Percentiles rank a stretch among this genome's conserved stretches.
Conservation (phyloP, 2,888 invertebrate genomes). For the Anthoptus insignis region DNA sequence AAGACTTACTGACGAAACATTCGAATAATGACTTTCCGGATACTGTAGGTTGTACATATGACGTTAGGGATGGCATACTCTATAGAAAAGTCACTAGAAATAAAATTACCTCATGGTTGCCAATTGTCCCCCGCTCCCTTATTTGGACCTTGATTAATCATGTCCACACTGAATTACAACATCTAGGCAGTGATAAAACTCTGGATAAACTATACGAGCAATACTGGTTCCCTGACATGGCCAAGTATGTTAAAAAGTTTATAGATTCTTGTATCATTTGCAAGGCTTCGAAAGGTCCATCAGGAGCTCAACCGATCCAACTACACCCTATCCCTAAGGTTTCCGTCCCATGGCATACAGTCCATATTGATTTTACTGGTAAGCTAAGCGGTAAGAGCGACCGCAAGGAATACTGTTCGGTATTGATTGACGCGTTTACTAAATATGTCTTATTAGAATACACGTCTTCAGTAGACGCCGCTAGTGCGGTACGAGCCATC, state of each 20-base stretch:
- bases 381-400: conserved; percentile 52
- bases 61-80: neutral
- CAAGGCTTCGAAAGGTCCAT: conserved; percentile 46
- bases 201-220: conserved; percentile 49
- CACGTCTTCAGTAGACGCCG: conserved; percentile 32
- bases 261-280: conserved; percentile 40
- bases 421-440: conserved; percentile 50
- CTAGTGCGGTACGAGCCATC: conserved; percentile 36
- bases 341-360: conserved; percentile 49
- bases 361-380: conserved; percentile 51
- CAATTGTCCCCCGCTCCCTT: conserved; percentile 43
- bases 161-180: conserved; percentile 47
- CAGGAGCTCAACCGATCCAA: conserved; percentile 41
- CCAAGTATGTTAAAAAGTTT: conserved; percentile 46
- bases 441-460: conserved; percentile 48
- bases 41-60: neutral
- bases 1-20: neutral
- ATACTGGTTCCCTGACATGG: conserved; percentile 52
- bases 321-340: conserved; percentile 48
- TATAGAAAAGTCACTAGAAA: conserved; percentile 1
- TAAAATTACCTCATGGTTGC: neutral
- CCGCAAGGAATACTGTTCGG: conserved; percentile 48
- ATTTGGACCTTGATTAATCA: conserved; percentile 51
- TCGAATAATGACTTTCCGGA: neutral
- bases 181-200: conserved; percentile 50